Evolutionary conservation across 2,113 vertebrate genomes (phyloP), one percentile per base, ranked within the genome.

Genomic region (Gallinago media): DNA sequence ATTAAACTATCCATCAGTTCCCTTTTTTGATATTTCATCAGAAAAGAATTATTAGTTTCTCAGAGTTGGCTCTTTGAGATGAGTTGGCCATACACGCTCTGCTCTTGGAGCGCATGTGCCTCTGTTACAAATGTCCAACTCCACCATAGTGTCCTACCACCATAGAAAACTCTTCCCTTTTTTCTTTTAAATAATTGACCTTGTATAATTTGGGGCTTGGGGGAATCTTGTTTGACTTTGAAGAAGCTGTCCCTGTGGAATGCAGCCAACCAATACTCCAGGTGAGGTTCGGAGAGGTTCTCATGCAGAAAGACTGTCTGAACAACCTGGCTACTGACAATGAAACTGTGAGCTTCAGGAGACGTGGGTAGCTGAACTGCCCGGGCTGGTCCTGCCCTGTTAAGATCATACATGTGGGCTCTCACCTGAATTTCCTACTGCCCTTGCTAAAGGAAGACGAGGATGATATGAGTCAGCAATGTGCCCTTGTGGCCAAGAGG

Each of bases 101-200:
- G 84, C 80, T 88, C 62, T 72, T n/a, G 23, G 40, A 71, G 47
- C 0, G 0, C 36, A 42, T 0, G 0, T 79, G 74, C 25, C 27
- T 47, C 31, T 61, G 5, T 76, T 79, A 46, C 38, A 66, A 50
- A 83, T 29, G 38, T 44, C 81, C 34, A 20, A 36, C 31, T 82
- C n/a, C 9, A 26, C 40, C 22, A 26, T 4, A 25, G 34, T 11
- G 27, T 65, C 68, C 68, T 81, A 36, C 9, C 85, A 50, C 29
- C 0, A 0, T 1, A 40, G 46, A 63, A 66, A 84, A 80, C n/a
- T 27, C 1, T 22, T 11, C 12, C 32, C 9, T 2, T 8, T 15
- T 15, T 59, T 14, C 15, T 49, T 49, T n/a, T 10, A 10, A 36
- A 12, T 23, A 65, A 56, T 34, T 61, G 14, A 63, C 58, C 23